Base-by-base conservation (phyloP, 1,140 invertebrate species). In the Lucilia cuprina region DNA sequence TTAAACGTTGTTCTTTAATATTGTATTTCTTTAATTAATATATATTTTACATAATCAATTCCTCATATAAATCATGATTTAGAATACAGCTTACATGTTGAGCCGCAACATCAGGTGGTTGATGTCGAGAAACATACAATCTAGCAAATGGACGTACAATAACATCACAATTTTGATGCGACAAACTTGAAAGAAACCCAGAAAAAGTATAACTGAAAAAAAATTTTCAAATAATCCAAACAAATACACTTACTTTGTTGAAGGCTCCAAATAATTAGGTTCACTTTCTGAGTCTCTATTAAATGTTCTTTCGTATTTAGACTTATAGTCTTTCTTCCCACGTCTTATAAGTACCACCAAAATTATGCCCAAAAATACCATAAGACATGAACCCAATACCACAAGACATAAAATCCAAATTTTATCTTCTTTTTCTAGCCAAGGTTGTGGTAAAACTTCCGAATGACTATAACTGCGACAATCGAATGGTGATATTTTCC, bases 401-500 rank as follows among this genome's bases (percentile, higher is more conserved):
- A 80, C 77, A 7, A 80, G n/a, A 7, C 17, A 19, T 19, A 80
- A 12, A 21, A 80, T 80, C 77, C 77, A 80, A 12, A n/a, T 14
- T 5, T 49, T 5, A 49, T 80, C 77, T 5, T 80, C 77, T 10
- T 49, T 49, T 49, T 19, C n/a, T 2, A 80, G 3, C 77, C 77
- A 80, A 2, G 77, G 14, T 21, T 49, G 30, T 9, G 13, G 3
- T 3, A n/a, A 9, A 2, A 21, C 49, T 12, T 17, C 25, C 35
- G n/a, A 19, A 10, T n/a, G 17, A 80, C 21, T 21, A 49, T 80
- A 80, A 49, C 77, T 80, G 19, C 10, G 14, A 80, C 77, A 80
- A 49, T 80, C 77, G 8, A 80, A 80, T 21, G 77, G 77, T 49
- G 77, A 80, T 2, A 80, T 30, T 10, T 80, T 80, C 65, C 50